Percentiles rank a stretch among this genome's conserved stretches.
These are phyloP conservation scores for Cherax destructor DNA, from an alignment of 1,140 invertebrate species.

Conservation along the genomic window DNA sequence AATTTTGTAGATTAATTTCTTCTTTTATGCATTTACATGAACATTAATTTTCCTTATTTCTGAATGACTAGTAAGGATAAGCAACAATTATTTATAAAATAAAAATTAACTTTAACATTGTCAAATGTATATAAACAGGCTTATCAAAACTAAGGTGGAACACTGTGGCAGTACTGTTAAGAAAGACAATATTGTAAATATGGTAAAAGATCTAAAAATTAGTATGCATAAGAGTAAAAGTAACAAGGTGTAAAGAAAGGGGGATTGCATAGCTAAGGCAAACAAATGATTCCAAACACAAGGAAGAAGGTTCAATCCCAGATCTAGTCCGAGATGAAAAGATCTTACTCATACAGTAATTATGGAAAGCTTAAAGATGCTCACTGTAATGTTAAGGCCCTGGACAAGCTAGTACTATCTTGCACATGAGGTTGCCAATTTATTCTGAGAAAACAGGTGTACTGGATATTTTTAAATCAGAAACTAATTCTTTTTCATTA, in stretches of 20 bases:
- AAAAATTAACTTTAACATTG: not conserved
- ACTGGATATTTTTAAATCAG: not conserved
- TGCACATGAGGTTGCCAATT: not conserved
- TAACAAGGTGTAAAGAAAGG: not conserved
- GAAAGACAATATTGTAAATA: not conserved
- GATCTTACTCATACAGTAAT: not conserved
- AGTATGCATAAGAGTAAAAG: not conserved
- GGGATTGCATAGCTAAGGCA: not conserved
- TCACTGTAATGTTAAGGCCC: not conserved
- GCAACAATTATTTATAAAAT: not conserved
- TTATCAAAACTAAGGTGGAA: not conserved
- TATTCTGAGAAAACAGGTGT: not conserved
- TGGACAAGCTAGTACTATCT: not conserved
- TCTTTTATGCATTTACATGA: not conserved
- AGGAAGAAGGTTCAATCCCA: not conserved
- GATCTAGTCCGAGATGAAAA: not conserved
- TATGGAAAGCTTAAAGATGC: not conserved
- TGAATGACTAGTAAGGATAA: not conserved
- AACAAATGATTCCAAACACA: not conserved
- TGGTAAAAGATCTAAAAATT: not conserved
- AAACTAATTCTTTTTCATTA: not conserved
- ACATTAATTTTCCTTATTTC: not conserved
- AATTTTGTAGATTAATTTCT: not conserved
- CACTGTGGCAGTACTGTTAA: not conserved
- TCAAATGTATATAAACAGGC: not conserved